Conservation (phyloP, 2,113 vertebrate species). For the Amblyornis subalaris region DNA sequence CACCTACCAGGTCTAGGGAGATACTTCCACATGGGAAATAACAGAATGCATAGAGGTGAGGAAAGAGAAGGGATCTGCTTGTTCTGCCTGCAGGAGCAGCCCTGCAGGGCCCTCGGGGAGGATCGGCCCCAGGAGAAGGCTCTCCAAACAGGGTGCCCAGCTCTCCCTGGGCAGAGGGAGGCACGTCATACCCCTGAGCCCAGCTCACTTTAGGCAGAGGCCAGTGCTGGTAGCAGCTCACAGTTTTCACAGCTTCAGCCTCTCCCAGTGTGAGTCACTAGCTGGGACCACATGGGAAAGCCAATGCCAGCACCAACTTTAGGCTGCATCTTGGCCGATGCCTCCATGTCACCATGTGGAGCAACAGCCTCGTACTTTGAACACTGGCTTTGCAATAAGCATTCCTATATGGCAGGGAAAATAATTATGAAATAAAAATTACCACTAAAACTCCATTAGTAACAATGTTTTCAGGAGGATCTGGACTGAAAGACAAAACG, state of each 20-base stretch:
- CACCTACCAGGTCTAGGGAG: rapidly evolving
- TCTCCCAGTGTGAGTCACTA: rapidly evolving
- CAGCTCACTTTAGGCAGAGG: not conserved
- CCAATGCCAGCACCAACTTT: not conserved
- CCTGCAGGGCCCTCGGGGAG: not conserved
- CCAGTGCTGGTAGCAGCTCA: rapidly evolving
- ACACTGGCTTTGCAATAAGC: not conserved
- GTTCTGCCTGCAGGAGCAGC: rapidly evolving
- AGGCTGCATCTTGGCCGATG: not conserved
- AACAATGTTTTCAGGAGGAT: conserved; percentile 65
- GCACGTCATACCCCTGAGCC: not conserved
- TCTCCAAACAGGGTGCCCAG: not conserved
- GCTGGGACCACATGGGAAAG: not conserved
- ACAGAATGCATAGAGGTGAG: not conserved
- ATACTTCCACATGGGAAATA: not conserved
- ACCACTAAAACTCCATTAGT: conserved; percentile 84
- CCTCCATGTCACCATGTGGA: not conserved
- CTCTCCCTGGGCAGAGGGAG: rapidly evolving
- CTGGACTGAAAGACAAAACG: conserved; percentile 69
- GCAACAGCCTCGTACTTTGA: not conserved
- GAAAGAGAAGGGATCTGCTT: not conserved
- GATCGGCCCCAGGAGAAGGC: rapidly evolving
- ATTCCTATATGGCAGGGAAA: not conserved
- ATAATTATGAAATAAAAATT: conserved; percentile 49
- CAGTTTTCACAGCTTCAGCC: not conserved